Evolutionary conservation across 2,797 vertebrate species (phyloP).

Genomic region (Pteronotus mesoamericanus): DNA sequence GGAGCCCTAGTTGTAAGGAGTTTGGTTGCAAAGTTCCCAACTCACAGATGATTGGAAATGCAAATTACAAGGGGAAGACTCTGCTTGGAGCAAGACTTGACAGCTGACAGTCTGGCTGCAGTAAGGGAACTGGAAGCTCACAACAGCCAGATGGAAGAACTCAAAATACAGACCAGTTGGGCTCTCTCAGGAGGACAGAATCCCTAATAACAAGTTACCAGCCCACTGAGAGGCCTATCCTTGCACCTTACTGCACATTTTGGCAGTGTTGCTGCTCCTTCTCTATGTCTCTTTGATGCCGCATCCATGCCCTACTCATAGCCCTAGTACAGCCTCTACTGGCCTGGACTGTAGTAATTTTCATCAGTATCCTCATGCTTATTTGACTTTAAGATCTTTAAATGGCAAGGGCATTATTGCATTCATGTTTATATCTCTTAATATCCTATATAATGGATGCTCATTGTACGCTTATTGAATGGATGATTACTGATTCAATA

Average conservation of each 20-base stretch:
- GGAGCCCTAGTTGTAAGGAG: not conserved
- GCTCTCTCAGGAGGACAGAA: not conserved
- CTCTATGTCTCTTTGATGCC: not conserved
- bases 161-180: not conserved
- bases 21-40: not conserved
- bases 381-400: not conserved
- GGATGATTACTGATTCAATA: not conserved
- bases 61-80: not conserved
- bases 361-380: not conserved
- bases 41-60: slow-evolving; percentile 47
- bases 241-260: not conserved
- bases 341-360: not conserved
- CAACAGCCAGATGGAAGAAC: not conserved
- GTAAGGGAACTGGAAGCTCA: not conserved
- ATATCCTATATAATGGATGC: not conserved
- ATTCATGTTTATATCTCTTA: not conserved
- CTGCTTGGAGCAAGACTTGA: not conserved
- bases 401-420: not conserved
- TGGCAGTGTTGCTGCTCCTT: not conserved
- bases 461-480: not conserved
- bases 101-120: not conserved
- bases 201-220: not conserved
- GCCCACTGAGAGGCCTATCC: not conserved
- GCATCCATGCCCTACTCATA: not conserved
- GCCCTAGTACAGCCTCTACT: not conserved